Base-by-base conservation (phyloP, 2,888 invertebrate genomes). In the Keiferia lycopersicella region DNA sequence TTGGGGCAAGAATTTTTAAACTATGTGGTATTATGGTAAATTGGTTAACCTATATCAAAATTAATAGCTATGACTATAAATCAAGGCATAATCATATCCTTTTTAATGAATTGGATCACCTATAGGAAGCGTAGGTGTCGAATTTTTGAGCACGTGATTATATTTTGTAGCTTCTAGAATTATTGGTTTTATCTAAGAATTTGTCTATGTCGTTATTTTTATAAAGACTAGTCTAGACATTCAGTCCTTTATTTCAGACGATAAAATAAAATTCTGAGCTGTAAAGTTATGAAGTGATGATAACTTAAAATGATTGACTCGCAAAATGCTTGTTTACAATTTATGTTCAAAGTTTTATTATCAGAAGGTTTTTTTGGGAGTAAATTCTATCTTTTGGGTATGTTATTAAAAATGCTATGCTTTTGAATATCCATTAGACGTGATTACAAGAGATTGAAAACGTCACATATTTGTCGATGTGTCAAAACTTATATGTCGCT, bases 41-140 rank as follows among this genome's bases (percentile, higher is more conserved):
- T 67, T 73, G 74, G 74, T 68, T 73, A 70, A 34, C 34, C 34
- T 10, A 71, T 73, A 69, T 73, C 74, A 73, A 69, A 69, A 69
- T 68, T 74, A 67, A 57, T 57, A 51, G 60, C 45, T 56, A 41
- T n/a, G 61, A 68, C 66, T 59, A 76, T 79, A 76, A 79, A 80
- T 78, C 78, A 76, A 71, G 67, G 65, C 65, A 66, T 69, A 75
- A 72, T 71, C 68, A 71, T 61, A 66, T 68, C 70, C 73, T 76
- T 76, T 45, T 69, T 67, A 45, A 51, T 71, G 67, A 67, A 63
- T 69, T 60, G 63, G 48, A 64, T 61, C 14, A 26, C 26, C 26
- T 26, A 65, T 67, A 59, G 45, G 30, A 64, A 59, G 68, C 61
- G 71, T 74, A 71, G 73, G 70, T 73, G 74, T 73, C 65, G 68